Base-by-base conservation (phyloP, 2,113 vertebrate genomes). In the Pleuronectes platessa region DNA sequence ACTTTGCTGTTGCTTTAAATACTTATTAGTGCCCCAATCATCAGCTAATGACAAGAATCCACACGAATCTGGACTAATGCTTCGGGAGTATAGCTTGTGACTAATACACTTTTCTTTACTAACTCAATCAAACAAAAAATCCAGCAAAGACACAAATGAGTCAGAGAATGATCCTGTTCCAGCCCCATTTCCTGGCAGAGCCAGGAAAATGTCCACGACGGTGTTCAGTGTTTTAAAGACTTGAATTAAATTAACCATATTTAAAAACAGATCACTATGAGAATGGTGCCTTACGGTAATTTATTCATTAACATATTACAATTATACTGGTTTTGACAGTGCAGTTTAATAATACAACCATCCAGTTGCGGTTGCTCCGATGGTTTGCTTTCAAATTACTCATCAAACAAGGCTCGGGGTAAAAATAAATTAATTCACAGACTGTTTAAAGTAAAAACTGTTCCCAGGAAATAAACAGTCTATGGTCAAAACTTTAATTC, bases 341-440 rank as follows among this genome's bases (percentile, higher is more conserved):
- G 17, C 17, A 21, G 53, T 63, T 86, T 78, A 35, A 86, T 81
- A 83, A 76, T 60, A 78, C 42, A 7, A 31, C 27, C 27, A 63
- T n/a, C 20, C 18, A 61, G 23, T 45, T n/a, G 27, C 23, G 13
- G 20, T 21, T 15, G 53, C 40, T 27, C 24, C 15, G 18, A 23
- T 69, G 27, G 60, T 31, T 58, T 23, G 37, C 73, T 74, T 81
- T 81, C 31, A 69, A 60, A n/a, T 65, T 71, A 37, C 20, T 27
- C 56, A 71, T 67, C 51, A 79, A 78, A 61, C 23, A 40, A 65
- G 68, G 58, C 58, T 9, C 14, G 35, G 23, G 64, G 53, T 47
- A 31, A 27, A 66, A 77, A 75, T 61, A 37, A 84, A 74, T 77
- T 14, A 86, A 63, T 5, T 6, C 35, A 60, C 27, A 75, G 62